Base-by-base conservation (phyloP, 2,888 invertebrate species). In the Vesta saturnalis region DNA sequence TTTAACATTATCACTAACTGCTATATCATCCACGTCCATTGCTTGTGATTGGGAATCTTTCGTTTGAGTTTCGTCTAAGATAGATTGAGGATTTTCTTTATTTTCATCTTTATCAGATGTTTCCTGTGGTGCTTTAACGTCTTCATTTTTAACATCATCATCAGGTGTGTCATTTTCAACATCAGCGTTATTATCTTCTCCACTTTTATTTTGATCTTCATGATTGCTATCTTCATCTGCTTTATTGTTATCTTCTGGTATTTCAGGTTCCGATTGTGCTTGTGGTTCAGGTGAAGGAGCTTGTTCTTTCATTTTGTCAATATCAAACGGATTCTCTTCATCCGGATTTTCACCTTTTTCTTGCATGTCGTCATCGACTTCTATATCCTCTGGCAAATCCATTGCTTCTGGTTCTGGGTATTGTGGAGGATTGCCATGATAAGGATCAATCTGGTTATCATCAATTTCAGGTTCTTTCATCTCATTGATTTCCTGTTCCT, bases 331-430 rank as follows among this genome's bases (percentile, higher is more conserved):
- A 88, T 95, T 93, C 72, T 94, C 92, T 22, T 91, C 90, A 76
- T 87, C 87, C 55, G 89, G 88, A 22, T 89, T 89, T 71, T 90
- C 88, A 22, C 85, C 82, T 15, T 90, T 89, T 19, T 89, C 89
- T 5, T 85, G 89, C 79, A 86, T 90, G 73, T 85, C 91, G 22
- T 90, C 93, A 77, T 96, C 95, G 15, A 95, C 84, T 73, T 95
- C 90, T 75, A 95, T 86, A 82, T 96, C 92, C 47, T 97, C 95
- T 0, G 96, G 95, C 69, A 97, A 83, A 78, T 97, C 95, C 83
- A 96, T 89, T 57, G 92, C 89, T 82, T 96, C 95, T 0, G 95
- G 92, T 79, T 96, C 94, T 0, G 92, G 92, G 10, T 91, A 87
- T 52, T 91, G 91, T 74, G 90, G 90, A 70, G 92, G 87, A 61